A percentile compares a stretch with the other conserved stretches of the same genome.
Evolutionary conservation across 2,113 vertebrate species (phyloP).

Genomic region (Pedionomus torquatus): DNA sequence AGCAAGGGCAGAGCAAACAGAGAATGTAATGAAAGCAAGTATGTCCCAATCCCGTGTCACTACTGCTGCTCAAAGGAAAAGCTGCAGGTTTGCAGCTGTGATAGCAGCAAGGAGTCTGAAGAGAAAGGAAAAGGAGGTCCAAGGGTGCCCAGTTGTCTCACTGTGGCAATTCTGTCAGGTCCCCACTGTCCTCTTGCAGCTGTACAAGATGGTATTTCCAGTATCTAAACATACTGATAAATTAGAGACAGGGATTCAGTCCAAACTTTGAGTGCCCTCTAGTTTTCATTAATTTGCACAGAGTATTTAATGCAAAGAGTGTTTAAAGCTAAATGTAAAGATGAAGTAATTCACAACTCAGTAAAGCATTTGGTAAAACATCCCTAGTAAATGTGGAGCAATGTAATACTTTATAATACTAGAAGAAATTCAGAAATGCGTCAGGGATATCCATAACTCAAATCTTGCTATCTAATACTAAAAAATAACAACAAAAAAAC

Average conservation of each 20-base stretch:
- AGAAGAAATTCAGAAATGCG: neutral
- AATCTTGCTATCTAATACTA: neutral
- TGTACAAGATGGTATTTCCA: neutral
- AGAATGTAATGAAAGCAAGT: slow-evolving; percentile 8
- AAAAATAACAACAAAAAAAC: neutral
- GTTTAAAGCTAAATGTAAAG: neutral
- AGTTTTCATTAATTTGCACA: neutral
- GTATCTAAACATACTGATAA: neutral
- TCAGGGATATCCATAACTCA: neutral
- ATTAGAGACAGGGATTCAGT: neutral
- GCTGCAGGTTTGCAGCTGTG: neutral
- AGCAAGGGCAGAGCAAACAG: slow-evolving; percentile 8
- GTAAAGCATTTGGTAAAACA: neutral
- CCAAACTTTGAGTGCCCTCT: neutral
- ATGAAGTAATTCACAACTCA: neutral
- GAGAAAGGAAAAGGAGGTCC: neutral
- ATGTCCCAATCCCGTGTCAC: neutral
- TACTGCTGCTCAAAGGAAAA: neutral
- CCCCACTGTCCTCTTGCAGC: neutral
- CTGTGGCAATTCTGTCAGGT: neutral
- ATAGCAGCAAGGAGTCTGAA: neutral
- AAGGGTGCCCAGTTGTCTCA: neutral
- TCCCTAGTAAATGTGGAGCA: neutral
- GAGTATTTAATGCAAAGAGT: neutral
- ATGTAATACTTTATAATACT: neutral